Evolutionary conservation across 2,888 invertebrate genomes (phyloP).

Genomic region (Lottia gigantea): DNA sequence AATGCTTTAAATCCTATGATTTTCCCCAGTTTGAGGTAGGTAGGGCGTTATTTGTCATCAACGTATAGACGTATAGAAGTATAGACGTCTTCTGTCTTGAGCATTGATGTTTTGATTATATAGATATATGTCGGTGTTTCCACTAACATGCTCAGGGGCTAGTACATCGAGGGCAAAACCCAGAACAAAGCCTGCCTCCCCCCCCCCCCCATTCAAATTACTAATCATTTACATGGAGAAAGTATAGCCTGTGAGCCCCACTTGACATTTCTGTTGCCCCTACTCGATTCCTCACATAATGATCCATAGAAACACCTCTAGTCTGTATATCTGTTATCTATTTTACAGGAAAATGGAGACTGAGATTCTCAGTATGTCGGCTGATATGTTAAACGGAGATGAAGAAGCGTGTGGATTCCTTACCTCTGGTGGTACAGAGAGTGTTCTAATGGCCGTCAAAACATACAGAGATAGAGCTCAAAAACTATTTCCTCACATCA

Average conservation of each 20-base stretch:
- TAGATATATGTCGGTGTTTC: too few species aligned
- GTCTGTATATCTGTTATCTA: slow-evolving; percentile 1
- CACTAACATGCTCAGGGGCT: too few species aligned
- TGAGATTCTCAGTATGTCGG: slow-evolving; percentile 61
- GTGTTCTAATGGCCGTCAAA: slow-evolving; percentile 65
- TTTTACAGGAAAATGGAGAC: slow-evolving; percentile 60
- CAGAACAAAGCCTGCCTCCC: too few species aligned
- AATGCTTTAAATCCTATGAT: slow-evolving; percentile 64
- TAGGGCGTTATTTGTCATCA: neutral
- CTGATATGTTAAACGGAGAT: slow-evolving; percentile 61
- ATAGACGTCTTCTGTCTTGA: too few species aligned
- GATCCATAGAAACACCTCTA: too few species aligned
- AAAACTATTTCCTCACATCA: slow-evolving; percentile 55
- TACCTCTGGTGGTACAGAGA: slow-evolving; percentile 66
- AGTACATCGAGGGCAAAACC: too few species aligned
- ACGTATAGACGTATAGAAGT: neutral
- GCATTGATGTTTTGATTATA: too few species aligned
- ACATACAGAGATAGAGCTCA: slow-evolving; percentile 57
- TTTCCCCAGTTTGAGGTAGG: slow-evolving; percentile 60
- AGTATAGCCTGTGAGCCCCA: too few species aligned
- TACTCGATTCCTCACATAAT: too few species aligned
- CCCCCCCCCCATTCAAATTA: too few species aligned
- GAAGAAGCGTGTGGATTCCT: slow-evolving; percentile 55
- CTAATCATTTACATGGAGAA: too few species aligned
- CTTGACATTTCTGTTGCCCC: too few species aligned